Evolutionary conservation across 2,797 vertebrate species (phyloP).

Genomic region (Onychomys arenicola): DNA sequence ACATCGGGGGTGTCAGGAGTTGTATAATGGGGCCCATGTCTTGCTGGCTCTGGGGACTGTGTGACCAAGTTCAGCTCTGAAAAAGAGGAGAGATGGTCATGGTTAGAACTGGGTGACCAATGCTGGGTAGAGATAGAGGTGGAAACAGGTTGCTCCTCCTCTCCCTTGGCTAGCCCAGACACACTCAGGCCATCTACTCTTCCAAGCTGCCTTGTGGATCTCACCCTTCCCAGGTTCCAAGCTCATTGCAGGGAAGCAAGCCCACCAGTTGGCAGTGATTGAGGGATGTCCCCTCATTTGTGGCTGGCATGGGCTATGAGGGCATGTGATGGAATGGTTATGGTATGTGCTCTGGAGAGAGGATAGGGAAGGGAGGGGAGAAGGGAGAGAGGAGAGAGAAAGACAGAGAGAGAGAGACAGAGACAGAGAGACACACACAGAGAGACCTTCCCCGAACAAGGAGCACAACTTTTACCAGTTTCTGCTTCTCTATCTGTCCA

Average conservation of each 20-base stretch:
- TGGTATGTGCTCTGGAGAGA: neutral
- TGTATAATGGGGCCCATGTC: conserved; percentile 63
- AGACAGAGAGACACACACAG: neutral
- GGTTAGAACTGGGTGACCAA: conserved; percentile 12
- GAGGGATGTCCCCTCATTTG: neutral
- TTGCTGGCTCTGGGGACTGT: conserved; percentile 50
- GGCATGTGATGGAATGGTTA: neutral
- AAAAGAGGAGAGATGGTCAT: conserved; percentile 54
- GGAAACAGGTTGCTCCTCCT: neutral
- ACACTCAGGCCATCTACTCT: too few species aligned
- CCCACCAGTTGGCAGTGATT: neutral
- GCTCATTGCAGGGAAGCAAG: neutral
- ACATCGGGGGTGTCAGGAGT: conserved; percentile 22
- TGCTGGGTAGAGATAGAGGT: too few species aligned
- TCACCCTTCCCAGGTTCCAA: neutral
- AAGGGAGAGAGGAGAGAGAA: neutral
- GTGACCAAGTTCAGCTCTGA: conserved; percentile 59
- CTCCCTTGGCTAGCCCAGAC: neutral
- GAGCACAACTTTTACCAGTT: neutral
- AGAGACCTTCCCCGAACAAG: neutral
- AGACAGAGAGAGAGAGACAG: neutral
- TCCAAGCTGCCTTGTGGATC: neutral
- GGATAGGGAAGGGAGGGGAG: neutral
- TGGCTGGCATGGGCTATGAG: neutral
- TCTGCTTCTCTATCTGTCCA: too few species aligned